Percentiles rank a stretch among this genome's conserved stretches.
Conservation (phyloP, 2,113 vertebrate genomes). For the Sander lucioperca region DNA sequence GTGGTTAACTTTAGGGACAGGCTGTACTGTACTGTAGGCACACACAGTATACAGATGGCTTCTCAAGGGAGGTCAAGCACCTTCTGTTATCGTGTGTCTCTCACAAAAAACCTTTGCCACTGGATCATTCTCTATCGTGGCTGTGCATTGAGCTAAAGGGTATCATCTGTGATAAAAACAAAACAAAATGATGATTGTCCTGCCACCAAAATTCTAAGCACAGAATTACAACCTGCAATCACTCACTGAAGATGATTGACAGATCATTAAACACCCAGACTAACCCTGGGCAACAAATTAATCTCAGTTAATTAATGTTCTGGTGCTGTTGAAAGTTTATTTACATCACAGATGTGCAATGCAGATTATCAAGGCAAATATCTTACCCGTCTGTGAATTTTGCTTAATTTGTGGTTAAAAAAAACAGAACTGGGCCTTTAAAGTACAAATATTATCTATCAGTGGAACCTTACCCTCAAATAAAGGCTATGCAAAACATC, state of each 20-base stretch:
- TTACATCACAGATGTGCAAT: constrained; percentile 16
- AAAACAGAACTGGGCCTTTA: no score
- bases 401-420: not conserved
- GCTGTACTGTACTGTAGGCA: constrained; percentile 33
- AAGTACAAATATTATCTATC: no score
- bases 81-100: constrained; percentile 12
- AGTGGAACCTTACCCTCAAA: not conserved
- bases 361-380: not conserved
- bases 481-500: not conserved
- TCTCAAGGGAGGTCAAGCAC: constrained; percentile 38
- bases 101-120: constrained; percentile 26
- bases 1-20: constrained; percentile 34
- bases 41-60: constrained; percentile 22
- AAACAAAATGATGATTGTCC: not conserved
- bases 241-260: not conserved
- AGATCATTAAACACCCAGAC: not conserved
- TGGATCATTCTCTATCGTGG: not conserved
- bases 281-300: not conserved
- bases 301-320: constrained; percentile 9
- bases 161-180: not conserved
- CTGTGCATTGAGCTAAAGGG: not conserved
- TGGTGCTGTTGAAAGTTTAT: constrained; percentile 2
- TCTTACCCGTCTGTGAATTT: not conserved
- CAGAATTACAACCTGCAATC: not conserved
- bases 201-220: not conserved